Percentiles rank a stretch among this genome's conserved stretches.
Conservation (phyloP, 2,888 invertebrate species). For the Chironomus riparius region DNA sequence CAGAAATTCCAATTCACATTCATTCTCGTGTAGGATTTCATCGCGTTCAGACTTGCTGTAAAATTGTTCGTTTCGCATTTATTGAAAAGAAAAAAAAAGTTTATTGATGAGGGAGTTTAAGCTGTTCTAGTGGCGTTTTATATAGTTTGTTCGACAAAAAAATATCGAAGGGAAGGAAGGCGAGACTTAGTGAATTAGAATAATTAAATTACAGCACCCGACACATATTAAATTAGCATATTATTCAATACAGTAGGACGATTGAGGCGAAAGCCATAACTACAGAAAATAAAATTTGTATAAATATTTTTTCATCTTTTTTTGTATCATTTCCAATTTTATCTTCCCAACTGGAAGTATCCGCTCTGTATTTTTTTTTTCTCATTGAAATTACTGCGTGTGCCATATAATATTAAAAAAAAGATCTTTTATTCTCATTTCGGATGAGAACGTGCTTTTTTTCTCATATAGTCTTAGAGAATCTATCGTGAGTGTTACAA, state of each 20-base stretch:
- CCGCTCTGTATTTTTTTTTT: background rate
- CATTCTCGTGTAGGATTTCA: background rate
- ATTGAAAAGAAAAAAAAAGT: background rate
- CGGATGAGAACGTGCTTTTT: slow-evolving; percentile 5
- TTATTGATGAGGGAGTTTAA: background rate
- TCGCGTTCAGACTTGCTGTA: background rate
- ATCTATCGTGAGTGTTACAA: slow-evolving; percentile 10
- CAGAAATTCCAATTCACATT: background rate
- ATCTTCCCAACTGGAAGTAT: slow-evolving; percentile 16
- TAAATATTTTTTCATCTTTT: background rate
- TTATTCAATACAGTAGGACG: background rate
- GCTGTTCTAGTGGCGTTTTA: background rate
- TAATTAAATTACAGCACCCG: slow-evolving; percentile 13
- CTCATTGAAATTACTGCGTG: background rate
- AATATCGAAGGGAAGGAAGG: background rate
- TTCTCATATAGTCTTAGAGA: background rate
- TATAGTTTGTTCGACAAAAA: background rate
- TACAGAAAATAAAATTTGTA: background rate
- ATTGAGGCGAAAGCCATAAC: background rate
- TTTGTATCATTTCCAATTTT: slow-evolving; percentile 14
- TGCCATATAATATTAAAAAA: background rate
- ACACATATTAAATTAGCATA: slow-evolving; percentile 15
- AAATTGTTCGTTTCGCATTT: background rate
- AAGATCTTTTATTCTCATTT: background rate
- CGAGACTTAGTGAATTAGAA: slow-evolving; percentile 19